Base-by-base conservation (phyloP, 1,140 invertebrate species). In the Metopolophium dirhodum region DNA sequence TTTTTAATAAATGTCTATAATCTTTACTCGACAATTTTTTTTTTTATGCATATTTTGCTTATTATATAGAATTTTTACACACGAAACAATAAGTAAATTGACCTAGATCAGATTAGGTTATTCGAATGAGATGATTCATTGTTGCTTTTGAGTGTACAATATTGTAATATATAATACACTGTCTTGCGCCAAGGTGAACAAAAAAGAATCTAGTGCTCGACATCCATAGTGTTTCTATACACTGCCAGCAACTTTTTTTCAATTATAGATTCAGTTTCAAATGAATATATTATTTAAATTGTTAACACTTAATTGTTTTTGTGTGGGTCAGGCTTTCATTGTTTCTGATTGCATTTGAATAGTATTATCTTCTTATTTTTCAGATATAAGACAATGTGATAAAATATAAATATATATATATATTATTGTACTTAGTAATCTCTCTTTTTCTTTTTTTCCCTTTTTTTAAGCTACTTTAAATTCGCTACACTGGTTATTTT, bases 41-140 rank as follows among this genome's bases (percentile, higher is more conserved):
- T 68, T 68, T 77, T 77, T n/a, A 77, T 77, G 61, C 14, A 77
- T 77, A n/a, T n/a, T 77, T 18, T n/a, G 30, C 61, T 68, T 68
- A 68, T 68, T 68, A 68, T n/a, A 68, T n/a, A 18, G 6, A n/a
- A n/a, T 77, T 77, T 77, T 77, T n/a, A n/a, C 6, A 77, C 6
- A n/a, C 6, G 14, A 77, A 68, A 77, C 61, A 77, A 77, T 77
- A 77, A 77, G 30, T 77, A 77, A 77, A 77, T 77, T 77, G 61
- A 77, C 61, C 61, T 77, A 77, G 30, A 77, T 77, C 61, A 77
- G 61, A 77, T 77, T 77, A 77, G 61, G 61, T 77, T 77, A 77
- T 77, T 77, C 14, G 61, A 77, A 77, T 77, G 61, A n/a, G 61
- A 77, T 77, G 61, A 77, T 77, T 77, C 61, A 77, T 77, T 77